Conservation (phyloP, 2,797 vertebrate species). For the Enteromius radiatus region DNA sequence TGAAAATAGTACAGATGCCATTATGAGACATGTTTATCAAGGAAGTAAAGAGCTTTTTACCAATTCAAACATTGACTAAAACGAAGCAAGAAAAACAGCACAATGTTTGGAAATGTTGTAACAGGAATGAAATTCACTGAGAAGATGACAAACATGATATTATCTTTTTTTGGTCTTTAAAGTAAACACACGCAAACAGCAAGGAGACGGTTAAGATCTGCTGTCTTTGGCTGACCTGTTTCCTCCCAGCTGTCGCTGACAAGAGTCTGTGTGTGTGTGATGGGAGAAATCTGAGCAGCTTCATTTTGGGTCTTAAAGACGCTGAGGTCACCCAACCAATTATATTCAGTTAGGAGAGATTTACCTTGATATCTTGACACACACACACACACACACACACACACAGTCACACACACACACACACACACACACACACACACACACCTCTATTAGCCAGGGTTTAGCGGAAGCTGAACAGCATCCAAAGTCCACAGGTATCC, state of each 20-base stretch:
- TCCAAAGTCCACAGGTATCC: conserved; percentile 52
- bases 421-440: too few species aligned
- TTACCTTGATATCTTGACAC: conserved; percentile 1
- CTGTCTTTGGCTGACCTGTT: neutral
- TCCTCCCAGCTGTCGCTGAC: conserved; percentile 30
- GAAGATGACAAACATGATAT: conserved; percentile 4
- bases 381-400: neutral
- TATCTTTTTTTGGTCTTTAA: conserved; percentile 10
- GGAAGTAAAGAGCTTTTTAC: neutral
- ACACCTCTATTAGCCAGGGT: neutral
- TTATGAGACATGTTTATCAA: neutral
- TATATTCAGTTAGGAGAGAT: conserved; percentile 36
- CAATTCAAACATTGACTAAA: neutral
- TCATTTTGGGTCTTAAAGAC: conserved; percentile 6
- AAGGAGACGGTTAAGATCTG: neutral
- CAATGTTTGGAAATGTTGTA: neutral
- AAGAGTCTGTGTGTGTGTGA: conserved; percentile 14
- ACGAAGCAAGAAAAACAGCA: neutral
- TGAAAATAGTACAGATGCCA: neutral
- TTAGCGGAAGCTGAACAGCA: conserved; percentile 35
- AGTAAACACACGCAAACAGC: conserved; percentile 23
- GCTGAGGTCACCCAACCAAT: conserved; percentile 28
- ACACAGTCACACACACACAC: neutral
- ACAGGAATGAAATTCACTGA: neutral
- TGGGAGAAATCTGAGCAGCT: neutral